phyloP scores from a whole-genome alignment of 2,113 vertebrate genomes.

The Cochlearius cochlearius region DNA sequence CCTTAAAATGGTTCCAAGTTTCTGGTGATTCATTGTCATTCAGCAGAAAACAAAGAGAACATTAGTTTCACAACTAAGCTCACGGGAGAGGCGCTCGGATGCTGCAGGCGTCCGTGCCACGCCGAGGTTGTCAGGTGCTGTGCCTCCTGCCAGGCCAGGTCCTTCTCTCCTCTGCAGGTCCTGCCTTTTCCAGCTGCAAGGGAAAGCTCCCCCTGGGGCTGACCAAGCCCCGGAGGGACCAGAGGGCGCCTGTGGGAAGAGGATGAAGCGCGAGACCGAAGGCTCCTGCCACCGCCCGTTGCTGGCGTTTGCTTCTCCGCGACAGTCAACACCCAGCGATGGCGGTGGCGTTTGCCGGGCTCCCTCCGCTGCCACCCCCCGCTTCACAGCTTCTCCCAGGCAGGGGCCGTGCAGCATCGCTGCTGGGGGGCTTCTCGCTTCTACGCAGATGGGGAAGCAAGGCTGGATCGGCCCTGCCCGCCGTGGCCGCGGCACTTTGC shows the following conservation, averaged over 20 bases:
- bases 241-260: background rate
- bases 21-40: conserved; percentile 38
- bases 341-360: background rate
- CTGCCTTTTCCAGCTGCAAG: background rate
- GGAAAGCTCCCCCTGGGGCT: background rate
- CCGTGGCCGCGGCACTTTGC: fast-evolving
- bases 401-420: fast-evolving
- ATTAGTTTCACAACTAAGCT: conserved; percentile 13
- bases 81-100: background rate
- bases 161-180: background rate
- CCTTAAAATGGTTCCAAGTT: conserved; percentile 56
- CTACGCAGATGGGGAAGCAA: fast-evolving
- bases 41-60: conserved; percentile 62
- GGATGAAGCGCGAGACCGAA: background rate
- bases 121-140: background rate
- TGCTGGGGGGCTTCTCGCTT: background rate
- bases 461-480: background rate
- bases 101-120: background rate
- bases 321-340: background rate
- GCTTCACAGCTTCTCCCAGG: background rate
- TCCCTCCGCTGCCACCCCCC: background rate
- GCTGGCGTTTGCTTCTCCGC: background rate
- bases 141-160: background rate
- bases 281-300: fast-evolving
- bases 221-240: background rate